Evolutionary conservation across 2,113 vertebrate genomes (phyloP).

Genomic region (Nothobranchius kuhntae): DNA sequence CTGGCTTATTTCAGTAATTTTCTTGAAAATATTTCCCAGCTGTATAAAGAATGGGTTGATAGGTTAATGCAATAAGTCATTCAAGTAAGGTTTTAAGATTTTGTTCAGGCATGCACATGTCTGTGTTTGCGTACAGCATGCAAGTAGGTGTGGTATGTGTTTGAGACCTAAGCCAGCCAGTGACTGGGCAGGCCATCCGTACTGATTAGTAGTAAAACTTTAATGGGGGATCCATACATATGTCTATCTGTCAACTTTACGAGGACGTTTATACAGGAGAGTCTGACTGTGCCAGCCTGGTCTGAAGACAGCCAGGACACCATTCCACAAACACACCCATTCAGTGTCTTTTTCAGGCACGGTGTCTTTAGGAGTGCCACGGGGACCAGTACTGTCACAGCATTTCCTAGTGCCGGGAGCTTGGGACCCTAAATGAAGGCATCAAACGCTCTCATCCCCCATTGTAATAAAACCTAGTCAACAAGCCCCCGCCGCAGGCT

Average conservation of each 20-base stretch:
- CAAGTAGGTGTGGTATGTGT: conserved; percentile 16
- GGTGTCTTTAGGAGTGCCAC: conserved; percentile 69
- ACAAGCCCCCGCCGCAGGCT: conserved; percentile 76
- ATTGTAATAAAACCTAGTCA: conserved; percentile 80
- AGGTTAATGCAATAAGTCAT: neutral
- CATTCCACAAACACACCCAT: conserved; percentile 29
- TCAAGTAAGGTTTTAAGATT: neutral
- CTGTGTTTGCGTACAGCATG: conserved; percentile 27
- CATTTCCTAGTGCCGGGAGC: conserved; percentile 63
- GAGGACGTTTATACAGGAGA: conserved; percentile 64
- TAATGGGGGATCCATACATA: conserved; percentile 76
- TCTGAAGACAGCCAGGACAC: conserved; percentile 54
- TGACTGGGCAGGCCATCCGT: conserved; percentile 55
- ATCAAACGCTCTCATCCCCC: conserved; percentile 74
- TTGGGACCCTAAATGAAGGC: conserved; percentile 81
- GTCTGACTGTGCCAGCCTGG: conserved; percentile 58
- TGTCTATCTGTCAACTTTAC: conserved; percentile 76
- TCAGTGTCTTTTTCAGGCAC: conserved; percentile 46
- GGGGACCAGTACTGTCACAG: conserved; percentile 69
- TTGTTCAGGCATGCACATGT: conserved; percentile 20
- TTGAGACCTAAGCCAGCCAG: conserved; percentile 40
- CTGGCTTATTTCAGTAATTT: too few species aligned
- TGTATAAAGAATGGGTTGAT: too few species aligned
- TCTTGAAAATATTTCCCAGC: too few species aligned
- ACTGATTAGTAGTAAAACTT: conserved; percentile 79